Percentiles rank a stretch among this genome's conserved stretches.
Evolutionary conservation across 2,797 vertebrate species (phyloP).

Genomic region (Cryptoprocta ferox): DNA sequence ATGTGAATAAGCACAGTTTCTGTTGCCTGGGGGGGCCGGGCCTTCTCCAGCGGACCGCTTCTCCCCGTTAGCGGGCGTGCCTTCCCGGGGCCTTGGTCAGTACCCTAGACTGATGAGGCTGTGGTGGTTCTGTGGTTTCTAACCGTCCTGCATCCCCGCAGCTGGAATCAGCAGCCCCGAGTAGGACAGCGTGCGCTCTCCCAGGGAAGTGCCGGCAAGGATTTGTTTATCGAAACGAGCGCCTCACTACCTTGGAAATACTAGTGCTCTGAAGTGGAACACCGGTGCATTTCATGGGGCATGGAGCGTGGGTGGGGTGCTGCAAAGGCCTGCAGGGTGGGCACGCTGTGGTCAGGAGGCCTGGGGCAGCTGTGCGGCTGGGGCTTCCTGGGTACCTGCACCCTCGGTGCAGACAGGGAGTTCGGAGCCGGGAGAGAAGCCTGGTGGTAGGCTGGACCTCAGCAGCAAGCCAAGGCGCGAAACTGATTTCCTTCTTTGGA

Average conservation of each 20-base stretch:
- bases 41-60: not conserved
- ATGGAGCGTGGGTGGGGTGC: not conserved
- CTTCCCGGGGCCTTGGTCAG: not conserved
- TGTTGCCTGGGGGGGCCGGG: too few relatives aligned
- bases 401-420: not conserved
- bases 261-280: not conserved
- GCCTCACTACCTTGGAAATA: not conserved
- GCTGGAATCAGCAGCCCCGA: not conserved
- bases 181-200: not conserved
- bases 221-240: not conserved
- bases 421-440: not conserved
- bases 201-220: not conserved
- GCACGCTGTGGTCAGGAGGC: not conserved
- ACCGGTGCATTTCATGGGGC: not conserved
- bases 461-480: not conserved
- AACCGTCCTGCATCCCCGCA: not conserved
- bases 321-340: not conserved
- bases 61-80: not conserved
- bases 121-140: not conserved
- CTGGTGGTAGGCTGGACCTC: not conserved
- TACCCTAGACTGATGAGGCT: not conserved
- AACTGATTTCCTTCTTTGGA: not conserved
- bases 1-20: not conserved
- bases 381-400: not conserved
- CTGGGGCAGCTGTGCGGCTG: not conserved